Evolutionary conservation across 1,140 invertebrate species (phyloP).

Genomic region (Cephus cinctus): DNA sequence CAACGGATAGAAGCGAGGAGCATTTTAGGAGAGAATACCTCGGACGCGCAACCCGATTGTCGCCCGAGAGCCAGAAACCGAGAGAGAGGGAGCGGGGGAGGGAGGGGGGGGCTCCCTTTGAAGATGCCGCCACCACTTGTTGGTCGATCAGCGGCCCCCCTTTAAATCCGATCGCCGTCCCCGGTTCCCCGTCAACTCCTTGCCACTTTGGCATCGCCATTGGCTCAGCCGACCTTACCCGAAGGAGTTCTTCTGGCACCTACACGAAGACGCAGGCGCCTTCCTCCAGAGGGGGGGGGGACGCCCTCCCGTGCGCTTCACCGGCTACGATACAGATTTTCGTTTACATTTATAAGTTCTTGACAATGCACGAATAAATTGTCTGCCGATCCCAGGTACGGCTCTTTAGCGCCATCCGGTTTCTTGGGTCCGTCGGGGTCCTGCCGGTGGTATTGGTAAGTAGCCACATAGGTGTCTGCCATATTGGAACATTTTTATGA

Average conservation of each 20-base stretch:
- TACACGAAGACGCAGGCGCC: slow-evolving; percentile 42
- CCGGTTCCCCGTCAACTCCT: slow-evolving; percentile 24
- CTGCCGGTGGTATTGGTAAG: not conserved
- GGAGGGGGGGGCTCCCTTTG: slow-evolving; percentile 40
- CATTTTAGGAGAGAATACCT: slow-evolving; percentile 41
- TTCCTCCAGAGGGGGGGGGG: slow-evolving; percentile 37
- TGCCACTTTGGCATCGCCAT: slow-evolving; percentile 9
- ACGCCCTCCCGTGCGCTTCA: slow-evolving; percentile 39
- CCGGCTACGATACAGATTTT: slow-evolving; percentile 44
- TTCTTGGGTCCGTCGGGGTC: not conserved
- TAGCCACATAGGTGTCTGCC: no score
- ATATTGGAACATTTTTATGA: no score
- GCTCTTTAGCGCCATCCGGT: slow-evolving; percentile 28
- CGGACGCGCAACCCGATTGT: slow-evolving; percentile 23
- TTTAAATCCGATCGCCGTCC: slow-evolving; percentile 54
- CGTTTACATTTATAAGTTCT: slow-evolving; percentile 46
- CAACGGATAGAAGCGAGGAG: slow-evolving; percentile 28
- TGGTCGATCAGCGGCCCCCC: slow-evolving; percentile 49
- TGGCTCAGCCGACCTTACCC: not conserved
- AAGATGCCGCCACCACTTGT: slow-evolving; percentile 54
- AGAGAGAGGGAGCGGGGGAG: slow-evolving; percentile 29
- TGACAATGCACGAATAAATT: slow-evolving; percentile 34
- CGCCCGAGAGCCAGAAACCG: slow-evolving; percentile 4
- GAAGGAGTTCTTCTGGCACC: not conserved
- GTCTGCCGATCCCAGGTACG: slow-evolving; percentile 17